A percentile compares a stretch with the other conserved stretches of the same genome.
These are phyloP conservation scores for Montipora sp. DNA, from an alignment of 64 coral and sea anemone species.

Conservation along the genomic window DNA sequence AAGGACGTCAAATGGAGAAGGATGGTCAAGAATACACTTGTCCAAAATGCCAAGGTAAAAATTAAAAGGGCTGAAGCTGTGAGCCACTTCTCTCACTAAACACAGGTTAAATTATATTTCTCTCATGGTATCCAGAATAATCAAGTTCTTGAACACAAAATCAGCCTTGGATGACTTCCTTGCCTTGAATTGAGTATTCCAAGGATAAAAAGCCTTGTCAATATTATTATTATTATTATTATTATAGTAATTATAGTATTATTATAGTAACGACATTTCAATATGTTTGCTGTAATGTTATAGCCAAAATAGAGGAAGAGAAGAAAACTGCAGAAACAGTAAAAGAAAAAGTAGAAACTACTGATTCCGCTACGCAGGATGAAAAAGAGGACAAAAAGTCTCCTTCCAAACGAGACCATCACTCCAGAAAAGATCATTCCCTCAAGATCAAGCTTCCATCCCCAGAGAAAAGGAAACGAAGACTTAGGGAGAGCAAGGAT, in stretches of 20 bases:
- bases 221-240: too few species aligned
- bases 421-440: neutral
- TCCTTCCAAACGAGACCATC: neutral
- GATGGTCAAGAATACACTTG: constrained; percentile 86
- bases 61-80: too few species aligned
- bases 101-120: too few species aligned
- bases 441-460: constrained; percentile 14
- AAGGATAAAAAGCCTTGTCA: too few species aligned
- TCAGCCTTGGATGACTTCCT: too few species aligned
- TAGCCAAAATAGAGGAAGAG: constrained; percentile 65
- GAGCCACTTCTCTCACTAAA: too few species aligned
- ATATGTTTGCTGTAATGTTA: neutral
- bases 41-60: constrained; percentile 71
- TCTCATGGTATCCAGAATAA: too few species aligned
- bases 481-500: neutral
- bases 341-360: neutral
- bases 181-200: too few species aligned
- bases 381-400: neutral
- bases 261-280: neutral
- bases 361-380: neutral
- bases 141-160: too few species aligned
- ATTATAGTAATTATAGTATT: too few species aligned
- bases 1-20: constrained; percentile 93
- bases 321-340: neutral
- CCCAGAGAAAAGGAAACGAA: constrained; percentile 3